Evolutionary conservation across 30 jellyfish, hydroid and myxozoan species (phyloP).

Genomic region (Aurelia coerulea): DNA sequence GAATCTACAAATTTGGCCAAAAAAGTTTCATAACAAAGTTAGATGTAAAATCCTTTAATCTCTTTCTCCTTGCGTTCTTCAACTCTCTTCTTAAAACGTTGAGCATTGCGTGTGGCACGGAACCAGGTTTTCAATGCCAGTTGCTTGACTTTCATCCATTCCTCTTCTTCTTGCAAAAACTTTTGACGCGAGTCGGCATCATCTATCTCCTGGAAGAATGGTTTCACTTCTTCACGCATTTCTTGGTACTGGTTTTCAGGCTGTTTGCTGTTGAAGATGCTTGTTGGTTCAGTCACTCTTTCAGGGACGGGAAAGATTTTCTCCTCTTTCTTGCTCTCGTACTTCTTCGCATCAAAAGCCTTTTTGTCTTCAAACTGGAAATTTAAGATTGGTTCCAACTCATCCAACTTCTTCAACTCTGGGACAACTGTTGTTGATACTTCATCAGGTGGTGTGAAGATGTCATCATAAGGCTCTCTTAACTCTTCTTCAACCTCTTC

Average conservation of each 20-base stretch:
- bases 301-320: slow-evolving; percentile 40
- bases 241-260: slow-evolving; percentile 26
- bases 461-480: slow-evolving; percentile 27
- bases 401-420: neutral
- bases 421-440: slow-evolving; percentile 23
- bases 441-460: slow-evolving; percentile 25
- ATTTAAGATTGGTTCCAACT: slow-evolving; percentile 27
- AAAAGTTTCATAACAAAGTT: too few relatives aligned
- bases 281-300: slow-evolving; percentile 45
- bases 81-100: neutral
- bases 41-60: too few relatives aligned
- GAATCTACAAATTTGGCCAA: too few relatives aligned
- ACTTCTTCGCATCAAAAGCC: slow-evolving; percentile 2
- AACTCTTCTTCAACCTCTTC: slow-evolving; percentile 38
- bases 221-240: slow-evolving; percentile 58
- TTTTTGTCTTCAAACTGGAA: slow-evolving; percentile 45
- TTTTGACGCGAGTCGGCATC: slow-evolving; percentile 6
- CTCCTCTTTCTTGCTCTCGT: slow-evolving; percentile 7
- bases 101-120: neutral
- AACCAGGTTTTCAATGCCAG: slow-evolving; percentile 26
- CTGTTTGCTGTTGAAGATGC: slow-evolving; percentile 15
- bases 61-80: neutral
- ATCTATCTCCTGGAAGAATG: slow-evolving; percentile 47
- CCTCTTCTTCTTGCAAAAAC: slow-evolving; percentile 45
- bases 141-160: slow-evolving; percentile 51